Conservation (phyloP, 2,888 invertebrate species). For the Capitulum mitella region DNA sequence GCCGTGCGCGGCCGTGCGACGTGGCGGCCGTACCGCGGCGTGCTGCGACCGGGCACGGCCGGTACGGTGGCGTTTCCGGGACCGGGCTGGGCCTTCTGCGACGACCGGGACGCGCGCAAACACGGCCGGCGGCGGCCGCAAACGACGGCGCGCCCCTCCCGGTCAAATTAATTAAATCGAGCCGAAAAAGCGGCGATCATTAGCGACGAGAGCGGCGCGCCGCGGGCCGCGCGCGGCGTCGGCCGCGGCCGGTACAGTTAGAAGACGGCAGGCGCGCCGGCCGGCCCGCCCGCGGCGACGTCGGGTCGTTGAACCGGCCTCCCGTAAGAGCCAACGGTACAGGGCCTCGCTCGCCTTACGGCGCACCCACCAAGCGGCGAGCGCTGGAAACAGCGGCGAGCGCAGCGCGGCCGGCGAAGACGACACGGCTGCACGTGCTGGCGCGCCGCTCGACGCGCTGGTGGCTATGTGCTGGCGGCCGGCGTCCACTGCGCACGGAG, state of each 20-base stretch:
- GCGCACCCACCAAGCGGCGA: constrained; percentile 7
- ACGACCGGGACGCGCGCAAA: neutral
- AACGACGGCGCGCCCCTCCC: neutral
- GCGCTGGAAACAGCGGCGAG: too few species aligned
- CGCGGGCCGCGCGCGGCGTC: neutral
- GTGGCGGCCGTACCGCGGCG: too few species aligned
- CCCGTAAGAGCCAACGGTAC: constrained; percentile 22
- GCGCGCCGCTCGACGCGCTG: constrained; percentile 46
- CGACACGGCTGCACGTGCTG: constrained; percentile 48
- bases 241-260: neutral
- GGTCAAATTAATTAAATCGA: constrained; percentile 20
- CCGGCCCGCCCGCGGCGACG: neutral
- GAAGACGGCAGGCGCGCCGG: neutral
- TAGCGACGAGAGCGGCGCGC: neutral
- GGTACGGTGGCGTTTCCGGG: too few species aligned
- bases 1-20: too few species aligned
- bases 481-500: neutral
- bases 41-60: too few species aligned
- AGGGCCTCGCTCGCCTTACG: neutral
- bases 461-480: neutral
- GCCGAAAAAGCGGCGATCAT: constrained; percentile 10
- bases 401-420: neutral
- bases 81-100: too few species aligned
- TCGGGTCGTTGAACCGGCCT: constrained; percentile 11
- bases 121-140: neutral